Evolutionary conservation across 2,113 vertebrate genomes (phyloP).

Genomic region (Dryoscopus gambensis): DNA sequence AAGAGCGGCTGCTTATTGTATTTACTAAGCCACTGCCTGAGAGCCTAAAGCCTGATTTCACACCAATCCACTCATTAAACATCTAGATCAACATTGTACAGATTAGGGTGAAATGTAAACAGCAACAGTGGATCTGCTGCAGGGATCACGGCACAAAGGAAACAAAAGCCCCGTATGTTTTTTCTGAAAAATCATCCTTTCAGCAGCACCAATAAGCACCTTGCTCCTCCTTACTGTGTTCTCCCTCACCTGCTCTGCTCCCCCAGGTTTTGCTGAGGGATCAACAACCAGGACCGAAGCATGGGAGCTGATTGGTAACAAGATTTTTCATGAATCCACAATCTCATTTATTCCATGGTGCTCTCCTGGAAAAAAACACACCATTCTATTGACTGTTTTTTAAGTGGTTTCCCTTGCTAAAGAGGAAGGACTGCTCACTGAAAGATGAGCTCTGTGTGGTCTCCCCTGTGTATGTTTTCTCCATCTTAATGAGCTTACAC

Average conservation of each 20-base stretch:
- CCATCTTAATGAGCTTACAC: background rate
- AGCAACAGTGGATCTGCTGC: background rate
- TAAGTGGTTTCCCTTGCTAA: background rate
- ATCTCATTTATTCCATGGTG: background rate
- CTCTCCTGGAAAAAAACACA: background rate
- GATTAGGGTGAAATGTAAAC: constrained; percentile 30
- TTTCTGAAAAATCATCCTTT: background rate
- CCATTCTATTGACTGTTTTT: background rate
- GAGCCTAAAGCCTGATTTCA: constrained; percentile 53
- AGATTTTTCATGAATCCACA: constrained; percentile 9
- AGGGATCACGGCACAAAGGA: background rate
- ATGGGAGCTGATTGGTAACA: background rate
- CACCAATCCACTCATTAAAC: constrained; percentile 54
- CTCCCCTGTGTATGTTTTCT: background rate
- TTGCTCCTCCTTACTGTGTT: background rate
- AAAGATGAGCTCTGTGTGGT: background rate
- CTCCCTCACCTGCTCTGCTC: constrained; percentile 20
- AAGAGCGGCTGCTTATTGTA: constrained; percentile 41
- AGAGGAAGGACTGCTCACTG: background rate
- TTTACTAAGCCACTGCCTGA: constrained; percentile 35
- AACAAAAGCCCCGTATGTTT: background rate
- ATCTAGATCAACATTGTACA: constrained; percentile 32
- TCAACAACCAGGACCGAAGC: background rate
- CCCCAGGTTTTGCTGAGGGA: background rate
- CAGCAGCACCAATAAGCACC: background rate